phyloP scores from a whole-genome alignment of 2,888 invertebrate genomes.

The Galeopsomyia nigrocyanea region DNA sequence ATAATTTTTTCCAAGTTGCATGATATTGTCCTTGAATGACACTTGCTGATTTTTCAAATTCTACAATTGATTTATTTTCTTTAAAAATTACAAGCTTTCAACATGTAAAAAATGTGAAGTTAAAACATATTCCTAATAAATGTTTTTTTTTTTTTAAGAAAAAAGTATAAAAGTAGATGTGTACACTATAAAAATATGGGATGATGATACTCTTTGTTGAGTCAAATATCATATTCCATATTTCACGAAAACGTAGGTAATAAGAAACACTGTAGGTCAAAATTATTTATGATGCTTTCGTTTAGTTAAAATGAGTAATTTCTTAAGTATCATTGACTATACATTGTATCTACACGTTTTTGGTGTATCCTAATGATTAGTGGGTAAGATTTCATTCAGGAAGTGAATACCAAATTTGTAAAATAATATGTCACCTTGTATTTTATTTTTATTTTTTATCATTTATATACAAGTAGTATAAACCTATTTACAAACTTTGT shows the following conservation, averaged over 20 bases:
- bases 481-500: conserved; percentile 72
- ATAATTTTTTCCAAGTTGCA: too few species aligned
- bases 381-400: conserved; percentile 20
- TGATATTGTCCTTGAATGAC: too few species aligned
- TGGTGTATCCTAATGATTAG: conserved; percentile 1
- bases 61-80: background rate
- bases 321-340: background rate
- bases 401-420: conserved; percentile 25
- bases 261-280: conserved; percentile 27
- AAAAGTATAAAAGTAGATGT: background rate
- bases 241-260: conserved; percentile 14
- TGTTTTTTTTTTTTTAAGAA: background rate
- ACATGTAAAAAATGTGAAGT: too few species aligned
- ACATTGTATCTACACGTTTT: too few species aligned
- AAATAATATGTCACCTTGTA: conserved; percentile 46
- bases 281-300: conserved; percentile 28
- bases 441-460: conserved; percentile 42
- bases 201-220: conserved; percentile 5
- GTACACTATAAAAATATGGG: conserved; percentile 21
- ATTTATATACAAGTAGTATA: conserved; percentile 48
- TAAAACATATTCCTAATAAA: background rate
- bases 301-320: conserved; percentile 9
- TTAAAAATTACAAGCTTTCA: conserved; percentile 6
- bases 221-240: conserved; percentile 5
- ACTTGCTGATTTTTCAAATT: too few species aligned